Evolutionary conservation across 2,888 invertebrate genomes (phyloP), one percentile per base, ranked within the genome.

Genomic region (Aphodius sticticus): DNA sequence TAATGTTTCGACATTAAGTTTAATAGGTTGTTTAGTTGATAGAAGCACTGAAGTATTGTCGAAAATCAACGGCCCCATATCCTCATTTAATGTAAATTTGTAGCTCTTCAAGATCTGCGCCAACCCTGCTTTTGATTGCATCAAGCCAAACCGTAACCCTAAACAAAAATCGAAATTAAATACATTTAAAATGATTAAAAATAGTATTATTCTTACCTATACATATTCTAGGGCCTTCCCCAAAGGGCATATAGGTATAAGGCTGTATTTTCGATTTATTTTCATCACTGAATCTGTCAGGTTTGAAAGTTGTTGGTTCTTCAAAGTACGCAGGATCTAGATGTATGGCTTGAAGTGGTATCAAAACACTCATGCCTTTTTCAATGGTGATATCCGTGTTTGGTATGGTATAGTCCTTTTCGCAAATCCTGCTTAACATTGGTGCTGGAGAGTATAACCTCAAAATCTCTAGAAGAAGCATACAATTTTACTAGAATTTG

Each of bases 161-260:
- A 70, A 53, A 12, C 7, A 53, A 53, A 12, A 9, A 53, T 9
- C 1, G 53, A 53, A 7, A 53, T 53, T 53, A 53, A 9, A 53
- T 3, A 7, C 6, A 9, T 9, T 9, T 12, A 0, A 9, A 5
- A 2, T 53, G 12, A 26, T 12, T 53, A 3, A 5, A 2, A 7
- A 53, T 53, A 2, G 53, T 53, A 3, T 12, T 9, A 3, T 0
- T 70, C 1, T 26, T 16, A 70, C 93, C 93, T 77, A 93, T 92
- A 83, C 93, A 94, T 84, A 91, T 92, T 77, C 93, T 90, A 0
- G 92, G 93, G 2, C 94, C 93, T 0, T 92, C 35, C 3, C 87
- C 87, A 79, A 87, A 87, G 0, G 87, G 86, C 12, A 86, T 16
- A 76, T 85, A 87, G 0, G 90, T 87, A 77, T 89, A 89, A 0